A percentile compares a stretch with the other conserved stretches of the same genome.
These are phyloP conservation scores for Phocoena sinus DNA, from an alignment of 2,113 vertebrate genomes.

Conservation along the genomic window DNA sequence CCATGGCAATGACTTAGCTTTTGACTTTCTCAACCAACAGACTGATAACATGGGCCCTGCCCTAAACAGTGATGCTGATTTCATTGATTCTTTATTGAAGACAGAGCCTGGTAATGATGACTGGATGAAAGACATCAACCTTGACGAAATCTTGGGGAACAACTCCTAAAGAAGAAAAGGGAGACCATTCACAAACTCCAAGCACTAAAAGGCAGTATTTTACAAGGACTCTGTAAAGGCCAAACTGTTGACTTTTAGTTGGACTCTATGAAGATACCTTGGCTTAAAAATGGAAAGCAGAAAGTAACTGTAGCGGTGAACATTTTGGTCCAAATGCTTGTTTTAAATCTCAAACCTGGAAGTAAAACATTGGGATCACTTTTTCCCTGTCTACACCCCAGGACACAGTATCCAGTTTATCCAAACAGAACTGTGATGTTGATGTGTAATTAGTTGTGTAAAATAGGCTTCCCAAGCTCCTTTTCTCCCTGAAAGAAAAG, in stretches of 20 bases:
- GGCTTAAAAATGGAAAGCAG: conserved; percentile 28
- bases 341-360: conserved; percentile 41
- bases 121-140: conserved; percentile 99
- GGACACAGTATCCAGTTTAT: conserved; percentile 4
- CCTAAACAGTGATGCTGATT: conserved; percentile 94
- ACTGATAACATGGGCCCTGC: conserved; percentile 91
- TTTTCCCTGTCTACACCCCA: conserved; percentile 23
- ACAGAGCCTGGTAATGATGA: conserved; percentile 95
- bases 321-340: conserved; percentile 57
- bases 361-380: conserved; percentile 30
- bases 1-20: conserved; percentile 84
- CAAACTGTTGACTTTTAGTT: conserved; percentile 48
- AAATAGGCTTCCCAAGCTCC: neutral
- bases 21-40: conserved; percentile 94
- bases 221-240: conserved; percentile 58
- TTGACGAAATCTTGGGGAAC: conserved; percentile 96
- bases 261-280: neutral
- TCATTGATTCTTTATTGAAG: conserved; percentile 97
- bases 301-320: conserved; percentile 26
- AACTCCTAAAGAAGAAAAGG: conserved; percentile 83
- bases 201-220: conserved; percentile 54
- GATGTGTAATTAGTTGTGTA: conserved; percentile 44
- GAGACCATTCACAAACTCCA: neutral
- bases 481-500: conserved; percentile 28
- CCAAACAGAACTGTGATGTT: conserved; percentile 41